These are phyloP conservation scores for Drosophila ustulata DNA, from an alignment of 2,888 invertebrate species.

Conservation along the genomic window DNA sequence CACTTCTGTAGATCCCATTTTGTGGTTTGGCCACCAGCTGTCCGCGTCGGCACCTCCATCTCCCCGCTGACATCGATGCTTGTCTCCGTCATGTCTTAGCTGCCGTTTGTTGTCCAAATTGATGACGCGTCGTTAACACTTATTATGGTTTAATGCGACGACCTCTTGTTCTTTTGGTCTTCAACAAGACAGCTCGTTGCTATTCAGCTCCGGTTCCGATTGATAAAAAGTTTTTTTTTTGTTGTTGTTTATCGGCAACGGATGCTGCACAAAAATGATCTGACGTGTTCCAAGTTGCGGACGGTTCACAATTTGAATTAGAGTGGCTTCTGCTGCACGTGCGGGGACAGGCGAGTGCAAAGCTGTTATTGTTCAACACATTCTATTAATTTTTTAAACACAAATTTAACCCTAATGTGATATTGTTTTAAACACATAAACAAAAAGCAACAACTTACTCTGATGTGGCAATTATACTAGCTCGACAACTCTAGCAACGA, in stretches of 20 bases:
- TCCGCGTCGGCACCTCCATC: conserved; percentile 67
- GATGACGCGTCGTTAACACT: conserved; percentile 27
- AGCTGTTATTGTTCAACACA: conserved; percentile 33
- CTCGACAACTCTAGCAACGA: conserved; percentile 43
- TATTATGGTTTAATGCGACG: conserved; percentile 16
- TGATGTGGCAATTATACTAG: conserved; percentile 61
- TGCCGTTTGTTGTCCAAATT: conserved; percentile 3
- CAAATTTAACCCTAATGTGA: conserved; percentile 26
- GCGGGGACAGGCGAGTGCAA: conserved; percentile 23
- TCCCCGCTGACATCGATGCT: conserved; percentile 80
- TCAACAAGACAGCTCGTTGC: conserved; percentile 7
- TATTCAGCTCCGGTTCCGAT: conserved; percentile 35
- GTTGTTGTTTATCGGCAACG: conserved; percentile 34
- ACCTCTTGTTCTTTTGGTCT: conserved; percentile 12
- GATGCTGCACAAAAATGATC: conserved; percentile 58
- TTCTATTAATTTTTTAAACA: conserved; percentile 58
- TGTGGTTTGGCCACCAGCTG: conserved; percentile 29
- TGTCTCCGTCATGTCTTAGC: conserved; percentile 62
- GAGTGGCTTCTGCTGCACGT: conserved; percentile 15
- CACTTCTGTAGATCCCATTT: conserved; percentile 76
- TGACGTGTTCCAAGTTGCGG: conserved; percentile 40
- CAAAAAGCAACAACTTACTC: conserved; percentile 53
- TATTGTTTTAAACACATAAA: conserved; percentile 58
- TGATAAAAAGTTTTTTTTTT: conserved; percentile 26
- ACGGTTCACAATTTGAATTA: conserved; percentile 14